Conservation (phyloP, 1,140 invertebrate genomes). For the Olivierus martensii region DNA sequence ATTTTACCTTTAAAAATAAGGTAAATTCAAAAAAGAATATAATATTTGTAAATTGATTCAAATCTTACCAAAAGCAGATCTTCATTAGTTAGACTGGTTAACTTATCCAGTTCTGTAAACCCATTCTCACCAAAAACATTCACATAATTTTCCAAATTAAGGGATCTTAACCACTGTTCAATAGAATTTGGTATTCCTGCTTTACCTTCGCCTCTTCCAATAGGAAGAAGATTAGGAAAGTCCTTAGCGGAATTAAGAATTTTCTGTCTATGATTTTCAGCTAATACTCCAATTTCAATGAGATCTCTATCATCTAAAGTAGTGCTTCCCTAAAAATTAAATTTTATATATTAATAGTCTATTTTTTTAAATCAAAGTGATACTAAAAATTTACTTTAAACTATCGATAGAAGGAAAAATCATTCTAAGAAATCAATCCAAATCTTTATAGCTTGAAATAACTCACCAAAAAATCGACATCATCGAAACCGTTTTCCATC, state of each 20-base stretch:
- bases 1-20: too few species aligned
- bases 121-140: slow-evolving; percentile 75
- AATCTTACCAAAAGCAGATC: slow-evolving; percentile 62
- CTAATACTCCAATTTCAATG: slow-evolving; percentile 65
- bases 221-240: slow-evolving; percentile 26
- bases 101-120: slow-evolving; percentile 69
- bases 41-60: too few species aligned
- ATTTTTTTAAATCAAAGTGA: too few species aligned
- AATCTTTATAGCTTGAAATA: background rate
- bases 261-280: slow-evolving; percentile 54
- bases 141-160: slow-evolving; percentile 44
- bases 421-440: too few species aligned
- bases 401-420: too few species aligned
- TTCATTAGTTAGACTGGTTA: slow-evolving; percentile 66
- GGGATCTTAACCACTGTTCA: slow-evolving; percentile 58
- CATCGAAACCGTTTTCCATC: slow-evolving; percentile 76
- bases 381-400: too few species aligned
- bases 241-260: slow-evolving; percentile 36
- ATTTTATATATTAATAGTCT: background rate
- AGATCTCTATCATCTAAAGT: slow-evolving; percentile 74
- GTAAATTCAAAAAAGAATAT: too few species aligned
- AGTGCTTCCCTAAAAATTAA: slow-evolving; percentile 51
- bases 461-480: slow-evolving; percentile 84
- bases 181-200: slow-evolving; percentile 33
- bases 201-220: slow-evolving; percentile 7